Percentiles rank a stretch among this genome's conserved stretches.
These are phyloP conservation scores for Aptenodytes forsteri DNA, from an alignment of 2,113 vertebrate species.

Conservation along the genomic window DNA sequence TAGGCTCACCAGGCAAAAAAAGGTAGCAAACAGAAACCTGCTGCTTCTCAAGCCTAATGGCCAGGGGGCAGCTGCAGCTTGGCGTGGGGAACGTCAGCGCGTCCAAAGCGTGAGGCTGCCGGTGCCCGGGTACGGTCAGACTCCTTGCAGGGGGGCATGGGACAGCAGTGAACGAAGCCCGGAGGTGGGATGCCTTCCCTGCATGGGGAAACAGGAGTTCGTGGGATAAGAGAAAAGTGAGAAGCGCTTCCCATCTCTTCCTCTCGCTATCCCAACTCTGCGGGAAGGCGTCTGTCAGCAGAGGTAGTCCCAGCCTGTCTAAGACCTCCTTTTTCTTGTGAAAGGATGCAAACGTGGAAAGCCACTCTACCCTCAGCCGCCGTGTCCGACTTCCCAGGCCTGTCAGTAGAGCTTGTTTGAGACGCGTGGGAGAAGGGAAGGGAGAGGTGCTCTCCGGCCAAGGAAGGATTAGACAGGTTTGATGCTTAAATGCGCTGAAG, in stretches of 20 bases:
- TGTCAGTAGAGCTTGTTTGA: neutral
- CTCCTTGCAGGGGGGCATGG: neutral
- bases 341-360: neutral
- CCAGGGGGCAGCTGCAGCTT: neutral
- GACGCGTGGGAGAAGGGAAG: neutral
- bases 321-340: no score
- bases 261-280: no score
- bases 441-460: neutral
- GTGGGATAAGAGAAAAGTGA: neutral
- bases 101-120: no score
- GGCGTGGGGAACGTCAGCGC: rapidly evolving
- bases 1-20: neutral
- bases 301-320: no score
- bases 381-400: rapidly evolving
- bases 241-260: neutral
- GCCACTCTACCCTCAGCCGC: neutral
- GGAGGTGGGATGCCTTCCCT: neutral
- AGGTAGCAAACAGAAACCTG: rapidly evolving
- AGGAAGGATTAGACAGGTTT: neutral
- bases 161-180: rapidly evolving
- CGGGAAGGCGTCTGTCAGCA: neutral
- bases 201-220: rapidly evolving
- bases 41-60: rapidly evolving
- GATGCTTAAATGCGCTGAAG: neutral
- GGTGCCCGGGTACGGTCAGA: rapidly evolving